Percentiles rank a stretch among this genome's conserved stretches.
Evolutionary conservation across 2,113 vertebrate species (phyloP).

Genomic region (Pelecanoides urinatrix): DNA sequence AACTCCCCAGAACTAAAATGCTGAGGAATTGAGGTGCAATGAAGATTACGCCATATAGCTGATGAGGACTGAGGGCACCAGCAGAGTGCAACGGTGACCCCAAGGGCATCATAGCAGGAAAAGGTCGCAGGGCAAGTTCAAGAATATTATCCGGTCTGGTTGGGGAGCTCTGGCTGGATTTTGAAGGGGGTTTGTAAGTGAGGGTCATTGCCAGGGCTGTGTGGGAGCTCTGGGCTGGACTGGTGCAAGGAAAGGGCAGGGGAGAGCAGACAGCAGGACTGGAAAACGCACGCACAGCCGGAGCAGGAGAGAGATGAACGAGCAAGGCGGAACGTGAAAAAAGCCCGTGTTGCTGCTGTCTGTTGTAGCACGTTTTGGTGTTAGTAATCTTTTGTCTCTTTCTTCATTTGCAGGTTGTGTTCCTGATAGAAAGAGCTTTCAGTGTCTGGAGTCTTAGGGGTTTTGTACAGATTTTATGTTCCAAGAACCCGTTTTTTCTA

Average conservation of each 20-base stretch:
- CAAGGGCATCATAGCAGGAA: neutral
- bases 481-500: neutral
- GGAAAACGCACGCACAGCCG: neutral
- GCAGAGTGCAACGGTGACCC: neutral
- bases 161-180: neutral
- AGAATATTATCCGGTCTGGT: neutral
- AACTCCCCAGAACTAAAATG: neutral
- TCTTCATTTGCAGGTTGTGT: neutral
- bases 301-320: accelerated
- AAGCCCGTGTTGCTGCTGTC: neutral
- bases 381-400: neutral
- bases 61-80: neutral
- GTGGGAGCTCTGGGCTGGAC: neutral
- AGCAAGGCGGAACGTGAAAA: neutral
- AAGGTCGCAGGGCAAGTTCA: neutral
- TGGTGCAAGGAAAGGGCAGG: neutral
- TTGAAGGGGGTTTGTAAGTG: neutral
- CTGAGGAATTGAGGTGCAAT: neutral
- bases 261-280: neutral
- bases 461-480: neutral
- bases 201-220: neutral
- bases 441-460: neutral
- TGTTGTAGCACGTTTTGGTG: neutral
- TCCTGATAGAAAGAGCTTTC: neutral
- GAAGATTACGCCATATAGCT: accelerated